Conservation (phyloP, 2,888 invertebrate species). For the Psylliodes chrysocephalus region DNA sequence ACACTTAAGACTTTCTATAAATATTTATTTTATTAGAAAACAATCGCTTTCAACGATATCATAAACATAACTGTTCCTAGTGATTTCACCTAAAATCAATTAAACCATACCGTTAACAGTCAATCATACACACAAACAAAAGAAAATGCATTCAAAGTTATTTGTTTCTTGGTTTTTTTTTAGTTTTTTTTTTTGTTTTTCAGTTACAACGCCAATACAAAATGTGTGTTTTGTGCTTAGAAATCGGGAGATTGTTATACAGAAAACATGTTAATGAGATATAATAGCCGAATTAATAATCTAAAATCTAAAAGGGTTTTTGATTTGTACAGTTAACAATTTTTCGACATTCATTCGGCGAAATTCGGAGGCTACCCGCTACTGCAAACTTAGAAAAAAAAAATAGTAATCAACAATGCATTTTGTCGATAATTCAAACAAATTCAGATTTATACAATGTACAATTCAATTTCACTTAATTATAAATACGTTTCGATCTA, state of each 20-base stretch:
- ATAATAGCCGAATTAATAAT: conserved; percentile 2
- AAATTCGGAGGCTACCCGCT: not conserved
- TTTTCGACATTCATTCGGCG: not conserved
- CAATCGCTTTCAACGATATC: conserved; percentile 44
- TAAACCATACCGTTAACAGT: conserved; percentile 45
- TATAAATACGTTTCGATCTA: too few relatives aligned
- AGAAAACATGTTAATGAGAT: conserved; percentile 38
- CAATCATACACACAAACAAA: conserved; percentile 49
- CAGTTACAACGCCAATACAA: conserved; percentile 32
- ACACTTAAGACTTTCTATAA: conserved; percentile 30
- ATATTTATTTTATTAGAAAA: conserved; percentile 48
- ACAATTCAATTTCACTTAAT: too few relatives aligned
- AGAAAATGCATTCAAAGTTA: conserved; percentile 43
- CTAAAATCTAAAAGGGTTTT: conserved; percentile 17
- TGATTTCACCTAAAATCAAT: conserved; percentile 43
- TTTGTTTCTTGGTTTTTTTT: too few relatives aligned
- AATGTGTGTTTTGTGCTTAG: conserved; percentile 46
- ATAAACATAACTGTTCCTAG: conserved; percentile 43
- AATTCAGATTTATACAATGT: too few relatives aligned
- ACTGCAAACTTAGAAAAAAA: too few relatives aligned
- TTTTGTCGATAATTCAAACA: too few relatives aligned
- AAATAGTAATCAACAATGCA: too few relatives aligned
- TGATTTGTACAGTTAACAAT: conserved; percentile 17
- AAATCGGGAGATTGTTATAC: conserved; percentile 24
- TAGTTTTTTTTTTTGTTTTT: conserved; percentile 27